Evolutionary conservation across 2,888 invertebrate genomes (phyloP).

Genomic region (Andrena dorsata): DNA sequence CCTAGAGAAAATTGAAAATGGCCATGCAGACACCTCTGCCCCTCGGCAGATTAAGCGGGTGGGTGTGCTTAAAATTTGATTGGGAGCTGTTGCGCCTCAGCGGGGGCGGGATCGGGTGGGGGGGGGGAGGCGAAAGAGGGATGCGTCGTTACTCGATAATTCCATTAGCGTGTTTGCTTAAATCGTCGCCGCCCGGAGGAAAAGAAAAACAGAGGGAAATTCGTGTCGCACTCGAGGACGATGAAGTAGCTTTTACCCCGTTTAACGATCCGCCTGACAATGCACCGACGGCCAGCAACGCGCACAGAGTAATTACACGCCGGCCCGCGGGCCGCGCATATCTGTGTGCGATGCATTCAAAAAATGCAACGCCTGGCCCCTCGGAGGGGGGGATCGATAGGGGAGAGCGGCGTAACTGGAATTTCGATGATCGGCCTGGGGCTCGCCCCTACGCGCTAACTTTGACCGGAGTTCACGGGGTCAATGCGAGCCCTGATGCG

Average conservation of each 20-base stretch:
- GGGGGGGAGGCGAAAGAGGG: too few relatives aligned
- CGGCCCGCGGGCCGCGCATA: not conserved
- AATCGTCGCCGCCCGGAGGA: not conserved
- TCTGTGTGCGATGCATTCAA: slow-evolving; percentile 15
- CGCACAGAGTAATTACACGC: slow-evolving; percentile 20
- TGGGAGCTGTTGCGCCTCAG: not conserved
- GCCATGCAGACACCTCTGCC: too few relatives aligned
- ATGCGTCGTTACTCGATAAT: slow-evolving; percentile 11
- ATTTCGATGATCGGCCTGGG: slow-evolving; percentile 27
- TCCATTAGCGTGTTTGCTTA: slow-evolving; percentile 22
- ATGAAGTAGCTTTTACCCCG: slow-evolving; percentile 20
- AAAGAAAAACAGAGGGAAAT: slow-evolving; percentile 10
- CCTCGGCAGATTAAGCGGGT: not conserved
- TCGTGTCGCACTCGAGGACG: slow-evolving; percentile 10
- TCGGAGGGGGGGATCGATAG: slow-evolving; percentile 21
- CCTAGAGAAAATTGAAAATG: not conserved
- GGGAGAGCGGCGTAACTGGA: not conserved
- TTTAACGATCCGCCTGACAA: slow-evolving; percentile 48
- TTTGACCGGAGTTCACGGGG: slow-evolving; percentile 46
- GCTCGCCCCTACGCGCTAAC: not conserved
- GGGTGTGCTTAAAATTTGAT: slow-evolving; percentile 3
- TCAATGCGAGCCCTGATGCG: slow-evolving; percentile 43
- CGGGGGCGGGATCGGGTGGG: not conserved
- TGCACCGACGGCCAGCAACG: slow-evolving; percentile 6
- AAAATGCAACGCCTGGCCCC: slow-evolving; percentile 26